A percentile compares a stretch with the other conserved stretches of the same genome.
Conservation (phyloP, 2,888 invertebrate species). For the Eupithecia insigniata region DNA sequence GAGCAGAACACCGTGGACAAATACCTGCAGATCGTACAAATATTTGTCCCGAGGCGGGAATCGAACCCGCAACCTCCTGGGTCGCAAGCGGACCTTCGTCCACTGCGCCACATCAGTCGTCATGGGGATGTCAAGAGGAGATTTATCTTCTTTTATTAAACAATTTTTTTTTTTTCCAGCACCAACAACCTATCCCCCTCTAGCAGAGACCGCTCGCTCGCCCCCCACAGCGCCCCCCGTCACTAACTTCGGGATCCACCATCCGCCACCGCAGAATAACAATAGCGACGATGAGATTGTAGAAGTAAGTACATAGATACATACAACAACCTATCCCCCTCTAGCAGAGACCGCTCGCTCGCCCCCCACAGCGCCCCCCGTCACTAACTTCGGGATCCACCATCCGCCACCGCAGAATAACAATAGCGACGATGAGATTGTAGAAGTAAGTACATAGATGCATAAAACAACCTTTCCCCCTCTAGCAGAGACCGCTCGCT, state of each 20-base stretch:
- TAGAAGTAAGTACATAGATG: slow-evolving; percentile 59
- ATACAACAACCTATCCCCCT: slow-evolving; percentile 49
- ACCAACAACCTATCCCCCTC: slow-evolving; percentile 49
- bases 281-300: slow-evolving; percentile 73
- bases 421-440: slow-evolving; percentile 71
- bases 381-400: slow-evolving; percentile 75
- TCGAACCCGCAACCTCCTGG: no score
- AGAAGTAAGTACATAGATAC: slow-evolving; percentile 57
- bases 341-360: slow-evolving; percentile 52
- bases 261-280: slow-evolving; percentile 54
- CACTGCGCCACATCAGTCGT: no score
- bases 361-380: slow-evolving; percentile 39
- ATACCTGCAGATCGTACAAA: no score
- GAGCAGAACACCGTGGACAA: no score
- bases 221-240: slow-evolving; percentile 43
- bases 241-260: slow-evolving; percentile 75
- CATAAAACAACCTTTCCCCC: slow-evolving; percentile 49
- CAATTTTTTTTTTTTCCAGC: slow-evolving; percentile 47
- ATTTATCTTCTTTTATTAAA: no score
- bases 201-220: slow-evolving; percentile 52
- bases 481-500: slow-evolving; percentile 51
- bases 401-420: slow-evolving; percentile 56
- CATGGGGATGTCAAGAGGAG: no score
- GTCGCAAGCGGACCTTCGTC: no score
- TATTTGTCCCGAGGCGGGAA: no score